Percentiles rank a stretch among this genome's conserved stretches.
phyloP scores from a whole-genome alignment of 2,888 invertebrate species.

The Heliconius cydno region DNA sequence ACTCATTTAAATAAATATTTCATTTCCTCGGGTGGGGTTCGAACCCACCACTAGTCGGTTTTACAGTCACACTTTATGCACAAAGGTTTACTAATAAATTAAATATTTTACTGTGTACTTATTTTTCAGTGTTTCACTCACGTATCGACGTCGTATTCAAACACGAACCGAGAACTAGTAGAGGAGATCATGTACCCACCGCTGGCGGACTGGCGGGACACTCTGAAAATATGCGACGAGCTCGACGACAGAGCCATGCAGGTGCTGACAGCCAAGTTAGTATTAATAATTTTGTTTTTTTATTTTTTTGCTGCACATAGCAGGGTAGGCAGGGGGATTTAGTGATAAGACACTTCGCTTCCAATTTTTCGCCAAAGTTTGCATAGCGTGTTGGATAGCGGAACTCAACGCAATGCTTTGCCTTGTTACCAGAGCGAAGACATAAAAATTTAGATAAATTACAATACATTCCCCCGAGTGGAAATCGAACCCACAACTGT shows the following conservation, averaged over 20 bases:
- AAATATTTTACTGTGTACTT: too few species aligned
- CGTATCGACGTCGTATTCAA: constrained; percentile 94
- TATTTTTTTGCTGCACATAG: not conserved
- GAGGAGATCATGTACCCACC: constrained; percentile 90
- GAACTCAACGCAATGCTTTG: too few species aligned
- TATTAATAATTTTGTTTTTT: constrained; percentile 29
- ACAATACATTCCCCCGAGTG: not conserved
- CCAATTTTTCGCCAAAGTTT: not conserved
- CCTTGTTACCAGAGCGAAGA: too few species aligned
- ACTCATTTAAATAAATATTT: too few species aligned
- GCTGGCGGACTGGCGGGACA: constrained; percentile 86
- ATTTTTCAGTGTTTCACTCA: constrained; percentile 84
- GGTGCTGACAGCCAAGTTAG: constrained; percentile 85
- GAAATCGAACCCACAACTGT: not conserved
- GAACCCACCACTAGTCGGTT: too few species aligned
- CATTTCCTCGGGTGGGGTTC: too few species aligned
- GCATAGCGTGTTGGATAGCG: too few species aligned
- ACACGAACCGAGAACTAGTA: constrained; percentile 88
- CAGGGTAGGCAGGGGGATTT: not conserved
- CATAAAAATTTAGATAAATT: too few species aligned
- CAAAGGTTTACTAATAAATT: too few species aligned
- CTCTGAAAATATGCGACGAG: constrained; percentile 85
- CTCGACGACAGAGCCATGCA: constrained; percentile 82
- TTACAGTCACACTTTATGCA: too few species aligned
- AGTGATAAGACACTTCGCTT: not conserved